Conservation (phyloP, 2,113 vertebrate genomes). For the Hydropotes inermis region DNA sequence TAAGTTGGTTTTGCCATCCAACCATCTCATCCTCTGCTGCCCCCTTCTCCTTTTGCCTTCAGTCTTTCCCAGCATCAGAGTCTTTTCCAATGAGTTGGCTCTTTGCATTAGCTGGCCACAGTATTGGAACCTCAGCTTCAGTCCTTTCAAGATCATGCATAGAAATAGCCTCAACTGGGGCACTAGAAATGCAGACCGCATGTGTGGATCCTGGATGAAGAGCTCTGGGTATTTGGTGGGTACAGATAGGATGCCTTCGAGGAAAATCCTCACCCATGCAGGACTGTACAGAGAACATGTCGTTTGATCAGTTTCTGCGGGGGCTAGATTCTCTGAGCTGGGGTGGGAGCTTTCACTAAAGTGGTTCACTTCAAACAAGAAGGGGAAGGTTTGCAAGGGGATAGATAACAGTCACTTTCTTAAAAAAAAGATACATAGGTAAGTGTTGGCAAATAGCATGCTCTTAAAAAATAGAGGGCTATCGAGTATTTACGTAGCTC, state of each 20-base stretch:
- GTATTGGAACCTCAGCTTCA: neutral
- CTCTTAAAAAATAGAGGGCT: neutral
- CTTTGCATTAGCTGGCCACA: neutral
- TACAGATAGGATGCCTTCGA: neutral
- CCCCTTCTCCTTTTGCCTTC: neutral
- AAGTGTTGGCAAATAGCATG: neutral
- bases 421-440: too few relatives aligned
- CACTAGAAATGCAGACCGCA: neutral
- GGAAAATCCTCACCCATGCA: neutral
- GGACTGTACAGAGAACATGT: neutral
- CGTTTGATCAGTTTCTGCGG: neutral
- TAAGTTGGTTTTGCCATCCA: neutral
- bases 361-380: neutral
- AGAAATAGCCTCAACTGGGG: neutral
- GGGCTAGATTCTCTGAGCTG: neutral
- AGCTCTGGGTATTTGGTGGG: neutral
- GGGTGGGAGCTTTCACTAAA: neutral
- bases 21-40: neutral
- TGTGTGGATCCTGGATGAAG: neutral
- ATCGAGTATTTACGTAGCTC: neutral
- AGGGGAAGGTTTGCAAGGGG: neutral
- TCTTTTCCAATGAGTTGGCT: neutral
- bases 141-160: neutral
- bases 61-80: neutral
- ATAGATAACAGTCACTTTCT: neutral